Conservation (phyloP, 2,113 vertebrate genomes). For the Penelope pileata region DNA sequence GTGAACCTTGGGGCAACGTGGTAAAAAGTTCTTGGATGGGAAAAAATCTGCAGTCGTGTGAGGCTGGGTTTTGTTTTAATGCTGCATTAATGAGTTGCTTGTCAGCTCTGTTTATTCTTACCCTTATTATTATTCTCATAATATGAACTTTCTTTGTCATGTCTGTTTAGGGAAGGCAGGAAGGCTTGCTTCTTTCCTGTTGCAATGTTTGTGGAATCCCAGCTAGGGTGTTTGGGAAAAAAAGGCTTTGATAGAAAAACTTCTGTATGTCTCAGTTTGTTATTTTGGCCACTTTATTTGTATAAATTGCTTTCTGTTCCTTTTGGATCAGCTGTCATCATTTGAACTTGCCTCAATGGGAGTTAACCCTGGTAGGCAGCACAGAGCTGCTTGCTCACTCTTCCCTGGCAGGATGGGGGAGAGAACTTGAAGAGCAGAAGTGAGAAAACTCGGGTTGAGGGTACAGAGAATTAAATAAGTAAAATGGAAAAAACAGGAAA, state of each 20-base stretch:
- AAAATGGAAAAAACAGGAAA: not conserved
- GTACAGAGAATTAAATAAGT: not conserved
- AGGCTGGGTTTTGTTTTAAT: not conserved
- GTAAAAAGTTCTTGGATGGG: not conserved
- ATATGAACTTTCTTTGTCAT: not conserved
- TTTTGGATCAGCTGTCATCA: not conserved
- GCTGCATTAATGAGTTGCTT: not conserved
- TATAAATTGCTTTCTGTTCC: not conserved
- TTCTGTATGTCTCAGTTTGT: not conserved
- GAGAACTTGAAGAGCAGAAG: not conserved
- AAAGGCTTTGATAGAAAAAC: not conserved
- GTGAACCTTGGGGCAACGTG: not conserved
- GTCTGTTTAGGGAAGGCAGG: not conserved
- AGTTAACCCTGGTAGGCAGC: not conserved
- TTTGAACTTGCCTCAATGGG: not conserved
- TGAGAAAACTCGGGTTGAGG: not conserved
- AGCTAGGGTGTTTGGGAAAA: not conserved
- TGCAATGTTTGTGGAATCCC: not conserved
- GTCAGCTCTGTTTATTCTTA: not conserved
- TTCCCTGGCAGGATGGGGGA: not conserved
- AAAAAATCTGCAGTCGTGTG: not conserved
- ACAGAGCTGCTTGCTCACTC: not conserved
- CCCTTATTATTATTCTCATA: not conserved
- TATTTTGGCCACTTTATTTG: constrained; percentile 5
- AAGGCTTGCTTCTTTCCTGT: not conserved